Evolutionary conservation across 2,888 invertebrate species (phyloP), one percentile per base, ranked within the genome.

Genomic region (Hydrotaea diabolus): DNA sequence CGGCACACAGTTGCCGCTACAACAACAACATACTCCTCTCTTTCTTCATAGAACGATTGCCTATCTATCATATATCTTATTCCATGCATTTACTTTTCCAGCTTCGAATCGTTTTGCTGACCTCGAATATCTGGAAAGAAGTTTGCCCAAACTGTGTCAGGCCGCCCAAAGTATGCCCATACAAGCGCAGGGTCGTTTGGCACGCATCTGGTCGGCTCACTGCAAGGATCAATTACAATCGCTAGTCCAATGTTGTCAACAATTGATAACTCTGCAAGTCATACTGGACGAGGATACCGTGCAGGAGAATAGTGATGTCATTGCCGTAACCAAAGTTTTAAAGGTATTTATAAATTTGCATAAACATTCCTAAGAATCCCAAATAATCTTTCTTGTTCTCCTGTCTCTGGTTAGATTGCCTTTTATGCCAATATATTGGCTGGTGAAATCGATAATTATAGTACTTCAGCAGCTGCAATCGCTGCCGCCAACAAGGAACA

Each of bases 371-470:
- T n/a, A n/a, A n/a, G n/a, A n/a, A n/a, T 31, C 7, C 31, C 7
- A 2, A 2, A 31, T 31, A 31, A 7, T 2, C 31, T 31, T 59
- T 53, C 15, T 13, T 9, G 26, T 59, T 19, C 55, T 4, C 55
- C 8, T 74, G 2, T 66, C 39, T 13, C 26, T 3, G 3, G 59
- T 91, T 91, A 96, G 96, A 95, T 97, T 92, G 93, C 97, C 46
- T 97, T 96, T 91, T 98, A 97, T 92, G 97, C 98, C 15, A 97
- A 96, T 91, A 95, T 98, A 91, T 90, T 97, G 87, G 97, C 97
- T 2, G 98, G 98, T 1, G 94, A 94, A 77, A 91, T 83, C 9
- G 85, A 85, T 74, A 49, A 72, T 11, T 82, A 84, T 23, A 86
- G 77, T 72, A 62, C 55, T 11, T 84, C 79, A 3, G 86, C 86